Evolutionary conservation across 2,888 invertebrate species (phyloP), one percentile per base, ranked within the genome.

Genomic region (Acutogordius australiensis): DNA sequence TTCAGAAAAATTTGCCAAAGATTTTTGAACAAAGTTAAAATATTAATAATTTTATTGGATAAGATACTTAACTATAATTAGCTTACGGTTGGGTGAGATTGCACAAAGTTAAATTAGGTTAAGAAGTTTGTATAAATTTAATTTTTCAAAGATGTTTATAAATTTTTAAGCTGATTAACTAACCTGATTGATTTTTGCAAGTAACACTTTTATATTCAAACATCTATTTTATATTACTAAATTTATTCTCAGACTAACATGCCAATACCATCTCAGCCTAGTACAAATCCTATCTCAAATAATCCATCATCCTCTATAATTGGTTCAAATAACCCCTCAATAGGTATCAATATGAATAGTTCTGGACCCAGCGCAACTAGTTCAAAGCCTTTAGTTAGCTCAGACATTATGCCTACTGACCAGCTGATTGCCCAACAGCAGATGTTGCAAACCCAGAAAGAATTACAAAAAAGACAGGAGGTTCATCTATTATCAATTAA

Each of bases 391-490:
- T 4, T 51, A n/a, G 51, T 51, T 26, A 21, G n/a, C 4, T 8
- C 51, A 8, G 51, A 51, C 26, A 51, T 51, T n/a, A 51, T 51
- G 4, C 51, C 51, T 8, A 51, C 51, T 51, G 51, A 51, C 23
- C 51, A 51, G 26, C 26, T 51, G 26, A n/a, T 51, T 8, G 51
- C 51, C 23, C 51, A 51, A 23, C 51, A 51, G 23, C 8, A 51
- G 23, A 51, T 51, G 51, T 4, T 23, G 13, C 51, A 51, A 51
- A 51, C 51, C 23, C 51, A 51, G 23, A 51, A 23, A 26, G 51
- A 51, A 51, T 51, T 51, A 23, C 51, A 51, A 26, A 51, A 51
- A 51, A 51, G 51, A 23, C 51, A 51, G 23, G 51, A 51, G 51
- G 51, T 51, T 21, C 18, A 37, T 13, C 18, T 37, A 13, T 37